These are phyloP conservation scores for Drosophila elegans DNA, from an alignment of 1,140 invertebrate genomes.

Conservation along the genomic window DNA sequence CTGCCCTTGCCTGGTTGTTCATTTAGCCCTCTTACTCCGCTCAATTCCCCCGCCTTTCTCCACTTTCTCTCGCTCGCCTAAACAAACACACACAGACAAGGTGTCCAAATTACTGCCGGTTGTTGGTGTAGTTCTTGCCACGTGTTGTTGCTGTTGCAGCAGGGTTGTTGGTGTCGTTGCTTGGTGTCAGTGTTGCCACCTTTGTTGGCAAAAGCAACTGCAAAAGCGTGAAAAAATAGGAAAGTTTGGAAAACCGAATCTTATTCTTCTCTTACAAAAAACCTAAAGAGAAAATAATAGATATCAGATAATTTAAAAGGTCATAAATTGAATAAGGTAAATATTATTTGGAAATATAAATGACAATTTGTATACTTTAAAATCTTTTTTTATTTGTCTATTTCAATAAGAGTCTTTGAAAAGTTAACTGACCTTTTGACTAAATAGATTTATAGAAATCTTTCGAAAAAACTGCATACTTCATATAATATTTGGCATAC, in stretches of 20 bases:
- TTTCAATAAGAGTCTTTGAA: too few relatives aligned
- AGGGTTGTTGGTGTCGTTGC: slow-evolving; percentile 50
- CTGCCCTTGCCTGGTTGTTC: slow-evolving; percentile 3
- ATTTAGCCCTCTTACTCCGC: slow-evolving; percentile 4
- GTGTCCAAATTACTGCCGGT: slow-evolving; percentile 79
- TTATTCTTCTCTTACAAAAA: background rate
- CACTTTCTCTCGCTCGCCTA: slow-evolving; percentile 13
- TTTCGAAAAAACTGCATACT: too few relatives aligned
- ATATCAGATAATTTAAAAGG: too few relatives aligned
- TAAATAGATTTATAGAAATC: too few relatives aligned
- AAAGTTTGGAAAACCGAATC: background rate
- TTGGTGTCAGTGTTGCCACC: slow-evolving; percentile 77
- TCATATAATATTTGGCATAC: too few relatives aligned
- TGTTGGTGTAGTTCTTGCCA: slow-evolving; percentile 28
- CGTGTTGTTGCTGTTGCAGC: slow-evolving; percentile 35
- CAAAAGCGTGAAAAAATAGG: slow-evolving; percentile 16
- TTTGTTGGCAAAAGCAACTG: slow-evolving; percentile 51
- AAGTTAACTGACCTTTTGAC: too few relatives aligned
- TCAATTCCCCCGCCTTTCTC: background rate
- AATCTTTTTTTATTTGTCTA: too few relatives aligned
- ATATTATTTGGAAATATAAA: too few relatives aligned
- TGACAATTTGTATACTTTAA: too few relatives aligned
- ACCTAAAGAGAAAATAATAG: too few relatives aligned
- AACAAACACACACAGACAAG: slow-evolving; percentile 64
- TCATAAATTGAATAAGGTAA: too few relatives aligned